A percentile compares a stretch with the other conserved stretches of the same genome.
These are phyloP conservation scores for Spheniscus mendiculus DNA, from an alignment of 2,113 vertebrate genomes.

Conservation along the genomic window DNA sequence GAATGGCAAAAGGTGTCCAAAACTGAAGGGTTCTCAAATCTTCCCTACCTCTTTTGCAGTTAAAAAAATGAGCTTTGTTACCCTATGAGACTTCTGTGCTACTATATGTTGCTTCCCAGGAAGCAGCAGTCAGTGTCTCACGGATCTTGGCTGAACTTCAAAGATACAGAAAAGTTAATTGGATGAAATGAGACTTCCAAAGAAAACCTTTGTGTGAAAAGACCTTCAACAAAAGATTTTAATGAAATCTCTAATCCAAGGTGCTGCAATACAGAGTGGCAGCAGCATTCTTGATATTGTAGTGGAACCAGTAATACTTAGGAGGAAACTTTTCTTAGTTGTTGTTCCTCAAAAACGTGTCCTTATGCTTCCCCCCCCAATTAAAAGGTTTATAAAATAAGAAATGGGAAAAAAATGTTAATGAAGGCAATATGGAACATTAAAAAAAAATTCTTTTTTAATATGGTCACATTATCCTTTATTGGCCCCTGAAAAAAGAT, in stretches of 20 bases:
- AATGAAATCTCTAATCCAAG: slow-evolving; percentile 8
- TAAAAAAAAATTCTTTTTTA: background rate
- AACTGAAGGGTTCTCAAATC: background rate
- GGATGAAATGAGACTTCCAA: slow-evolving; percentile 19
- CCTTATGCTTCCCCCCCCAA: background rate
- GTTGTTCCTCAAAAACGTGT: background rate
- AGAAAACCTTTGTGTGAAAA: background rate
- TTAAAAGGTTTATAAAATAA: slow-evolving; percentile 7
- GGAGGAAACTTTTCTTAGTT: background rate
- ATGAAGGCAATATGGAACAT: background rate
- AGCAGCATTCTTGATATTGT: background rate
- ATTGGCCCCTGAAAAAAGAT: background rate
- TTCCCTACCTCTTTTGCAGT: background rate
- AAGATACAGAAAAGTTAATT: slow-evolving; percentile 43
- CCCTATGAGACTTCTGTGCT: background rate
- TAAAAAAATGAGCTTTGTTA: background rate
- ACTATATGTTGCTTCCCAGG: background rate
- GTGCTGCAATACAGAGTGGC: background rate
- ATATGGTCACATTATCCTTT: background rate
- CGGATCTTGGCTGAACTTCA: slow-evolving; percentile 28
- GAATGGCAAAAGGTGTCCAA: background rate
- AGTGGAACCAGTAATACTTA: background rate
- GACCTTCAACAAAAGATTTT: background rate
- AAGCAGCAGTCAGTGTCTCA: background rate
- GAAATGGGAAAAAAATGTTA: background rate